These are phyloP conservation scores for Dendrophyllia cribrosa DNA, from an alignment of 64 coral and sea anemone species.

Conservation along the genomic window DNA sequence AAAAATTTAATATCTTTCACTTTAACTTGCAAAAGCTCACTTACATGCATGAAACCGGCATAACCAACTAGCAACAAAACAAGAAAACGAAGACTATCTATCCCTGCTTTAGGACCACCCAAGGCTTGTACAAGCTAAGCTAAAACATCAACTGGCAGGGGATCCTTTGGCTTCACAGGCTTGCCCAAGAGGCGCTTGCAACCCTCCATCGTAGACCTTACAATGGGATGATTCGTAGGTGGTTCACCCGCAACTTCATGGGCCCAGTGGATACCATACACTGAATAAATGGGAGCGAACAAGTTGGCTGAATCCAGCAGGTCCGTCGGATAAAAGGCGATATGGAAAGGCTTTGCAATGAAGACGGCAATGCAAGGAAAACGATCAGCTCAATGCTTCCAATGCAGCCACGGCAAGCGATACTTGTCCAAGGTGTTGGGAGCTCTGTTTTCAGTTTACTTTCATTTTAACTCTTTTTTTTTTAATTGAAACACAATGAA, in stretches of 20 bases:
- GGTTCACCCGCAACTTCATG: constrained; percentile 33
- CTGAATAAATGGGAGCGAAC: too few relatives aligned
- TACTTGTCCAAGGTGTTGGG: too few relatives aligned
- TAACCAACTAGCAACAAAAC: too few relatives aligned
- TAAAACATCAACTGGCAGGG: not conserved
- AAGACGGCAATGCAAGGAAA: too few relatives aligned
- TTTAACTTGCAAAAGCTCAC: constrained; percentile 54
- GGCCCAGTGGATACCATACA: constrained; percentile 13
- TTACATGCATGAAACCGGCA: constrained; percentile 12
- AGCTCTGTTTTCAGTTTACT: too few relatives aligned
- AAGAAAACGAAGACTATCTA: constrained; percentile 15
- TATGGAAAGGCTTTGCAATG: too few relatives aligned
- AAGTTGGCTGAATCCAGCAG: too few relatives aligned
- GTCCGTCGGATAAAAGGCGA: too few relatives aligned
- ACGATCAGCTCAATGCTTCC: too few relatives aligned
- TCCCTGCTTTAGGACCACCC: not conserved
- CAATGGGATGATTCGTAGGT: constrained; percentile 39
- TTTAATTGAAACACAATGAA: too few relatives aligned
- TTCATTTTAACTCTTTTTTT: too few relatives aligned
- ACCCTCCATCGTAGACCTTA: constrained; percentile 30
- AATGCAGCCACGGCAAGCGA: too few relatives aligned
- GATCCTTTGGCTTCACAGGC: constrained; percentile 31
- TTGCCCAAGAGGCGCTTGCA: constrained; percentile 48
- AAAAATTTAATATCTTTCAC: constrained; percentile 37
- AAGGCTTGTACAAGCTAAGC: not conserved